Percentiles rank a stretch among this genome's conserved stretches.
Evolutionary conservation across 2,888 invertebrate genomes (phyloP).

Genomic region (Ligdia adustata): DNA sequence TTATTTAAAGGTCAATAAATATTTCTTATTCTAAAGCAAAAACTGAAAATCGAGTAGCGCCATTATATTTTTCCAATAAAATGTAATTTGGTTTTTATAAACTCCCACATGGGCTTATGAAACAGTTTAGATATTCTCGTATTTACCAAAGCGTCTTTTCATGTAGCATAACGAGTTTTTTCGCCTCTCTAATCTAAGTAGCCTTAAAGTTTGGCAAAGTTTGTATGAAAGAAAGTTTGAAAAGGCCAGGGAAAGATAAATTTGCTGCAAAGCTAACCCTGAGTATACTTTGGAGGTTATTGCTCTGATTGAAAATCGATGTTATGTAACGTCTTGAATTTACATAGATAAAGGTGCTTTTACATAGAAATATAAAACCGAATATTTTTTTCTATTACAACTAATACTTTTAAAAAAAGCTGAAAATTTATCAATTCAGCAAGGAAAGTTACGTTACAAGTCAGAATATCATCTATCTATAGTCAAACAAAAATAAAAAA

Average conservation of each 20-base stretch:
- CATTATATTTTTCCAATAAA: too few relatives aligned
- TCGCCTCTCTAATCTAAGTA: constrained; percentile 12
- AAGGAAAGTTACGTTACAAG: too few relatives aligned
- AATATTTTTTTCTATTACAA: background rate
- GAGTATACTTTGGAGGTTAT: background rate
- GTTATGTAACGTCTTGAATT: too few relatives aligned
- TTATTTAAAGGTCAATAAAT: too few relatives aligned
- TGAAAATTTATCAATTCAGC: too few relatives aligned
- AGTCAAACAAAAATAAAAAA: too few relatives aligned
- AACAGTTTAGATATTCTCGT: background rate
- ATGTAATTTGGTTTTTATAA: background rate
- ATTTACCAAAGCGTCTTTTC: constrained; percentile 1
- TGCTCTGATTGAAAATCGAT: constrained; percentile 8
- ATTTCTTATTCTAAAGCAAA: too few relatives aligned
- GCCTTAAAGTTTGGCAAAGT: constrained; percentile 9
- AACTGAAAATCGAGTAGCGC: too few relatives aligned
- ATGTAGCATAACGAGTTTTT: constrained; percentile 16
- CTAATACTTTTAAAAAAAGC: too few relatives aligned
- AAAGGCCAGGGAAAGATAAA: constrained; percentile 12
- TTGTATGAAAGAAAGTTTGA: constrained; percentile 8
- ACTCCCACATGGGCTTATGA: background rate
- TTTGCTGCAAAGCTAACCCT: constrained; percentile 1
- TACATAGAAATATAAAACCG: background rate
- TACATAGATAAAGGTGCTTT: constrained; percentile 1
- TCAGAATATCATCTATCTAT: too few relatives aligned